Evolutionary conservation across 2,888 invertebrate genomes (phyloP), one percentile per base, ranked within the genome.

Genomic region (Allolobophora icterica): DNA sequence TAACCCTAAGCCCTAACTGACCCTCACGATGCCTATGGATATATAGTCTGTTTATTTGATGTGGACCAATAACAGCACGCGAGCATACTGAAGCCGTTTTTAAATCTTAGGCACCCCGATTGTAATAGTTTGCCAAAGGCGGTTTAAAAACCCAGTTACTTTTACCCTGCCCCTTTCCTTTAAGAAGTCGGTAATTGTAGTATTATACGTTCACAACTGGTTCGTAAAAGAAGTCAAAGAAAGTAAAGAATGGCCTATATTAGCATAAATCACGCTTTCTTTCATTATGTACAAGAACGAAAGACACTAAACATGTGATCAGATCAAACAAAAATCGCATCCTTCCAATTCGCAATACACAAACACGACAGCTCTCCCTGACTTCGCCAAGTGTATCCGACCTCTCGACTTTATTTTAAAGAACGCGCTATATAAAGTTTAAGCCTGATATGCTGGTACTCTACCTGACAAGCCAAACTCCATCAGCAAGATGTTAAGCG

Each of bases 401-500:
- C 30, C n/a, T n/a, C 71, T n/a, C n/a, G 71, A 11, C 30, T n/a
- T 13, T 71, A n/a, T 71, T 71, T 71, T n/a, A 71, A 71, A 11
- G 71, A 71, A 71, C n/a, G 71, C 71, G 71, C 71, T 71, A 71
- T 11, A 71, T 71, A 71, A 71, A 71, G 71, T n/a, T 71, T 5
- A 71, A 71, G 71, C 71, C 4, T 71, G n/a, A 71, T 71, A 71
- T 71, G 71, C 71, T 71, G 71, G 71, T 71, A 71, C 30, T n/a
- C n/a, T 71, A 71, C 71, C 71, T 71, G 71, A 71, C 71, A 71
- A 71, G 71, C 71, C 71, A 71, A 71, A 71, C 71, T 71, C 71
- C 71, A 71, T 71, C 71, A 71, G 71, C n/a, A 71, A 71, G 71
- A 71, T 71, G 71, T 71, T n/a, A 71, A 71, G 30, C 71, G 30